Base-by-base conservation (phyloP, 2,113 vertebrate species). In the Aptenodytes forsteri region DNA sequence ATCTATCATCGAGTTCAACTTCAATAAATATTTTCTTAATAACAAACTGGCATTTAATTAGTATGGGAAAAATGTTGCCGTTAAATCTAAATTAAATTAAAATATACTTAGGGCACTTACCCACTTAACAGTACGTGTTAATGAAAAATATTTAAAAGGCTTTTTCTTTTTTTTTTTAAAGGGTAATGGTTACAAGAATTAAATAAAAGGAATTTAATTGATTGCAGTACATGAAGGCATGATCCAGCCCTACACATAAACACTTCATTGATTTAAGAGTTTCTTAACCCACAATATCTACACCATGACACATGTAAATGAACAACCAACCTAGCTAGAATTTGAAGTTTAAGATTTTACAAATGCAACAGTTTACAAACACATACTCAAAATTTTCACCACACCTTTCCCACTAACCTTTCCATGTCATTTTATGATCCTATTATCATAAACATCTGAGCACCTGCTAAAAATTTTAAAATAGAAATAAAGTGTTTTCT, bases 11-110 rank as follows among this genome's bases (percentile, higher is more conserved):
- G 94, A 96, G 97, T 97, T 97, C 91, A 93, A 97, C 96, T 97
- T 98, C 97, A 98, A 98, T 98, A 98, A 98, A 98, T 98, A 98
- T 98, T 98, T 98, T 98, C 96, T 97, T 98, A 98, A 97, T 98
- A 98, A 98, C 98, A 98, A 98, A 98, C 97, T 98, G 97, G 95
- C 93, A 97, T 97, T 98, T 97, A 98, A 98, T 98, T 98, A 98
- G 97, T 93, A 91, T 90, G 94, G 92, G 97, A 93, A 97, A 98
- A 98, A 97, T 96, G 96, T 95, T 98, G 92, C 92, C 93, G 95
- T 97, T 97, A 97, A 98, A 81, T 90, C 93, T 98, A 98, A 98
- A 98, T 98, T 98, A 98, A 98, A 98, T 98, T 97, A 98, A 97
- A 98, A 94, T 95, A 95, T 94, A 97, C 97, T 98, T 98, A 98